Conservation (phyloP, 92 coral and sea anemone genomes). For the Parazoanthus swiftii region DNA sequence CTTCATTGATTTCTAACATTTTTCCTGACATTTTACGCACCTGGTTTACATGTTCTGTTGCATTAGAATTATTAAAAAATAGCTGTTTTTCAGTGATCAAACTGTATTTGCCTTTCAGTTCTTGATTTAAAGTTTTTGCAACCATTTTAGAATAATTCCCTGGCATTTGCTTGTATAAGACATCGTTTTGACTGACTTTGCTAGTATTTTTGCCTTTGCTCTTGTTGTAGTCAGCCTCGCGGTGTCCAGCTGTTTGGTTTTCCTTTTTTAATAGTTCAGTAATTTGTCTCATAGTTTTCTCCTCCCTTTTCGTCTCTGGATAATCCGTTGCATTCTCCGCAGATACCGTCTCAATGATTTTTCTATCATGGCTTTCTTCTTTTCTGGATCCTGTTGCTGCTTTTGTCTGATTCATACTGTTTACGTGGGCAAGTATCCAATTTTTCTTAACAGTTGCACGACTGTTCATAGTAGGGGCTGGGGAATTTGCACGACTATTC, state of each 20-base stretch:
- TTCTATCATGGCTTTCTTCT: not conserved
- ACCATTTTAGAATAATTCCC: not conserved
- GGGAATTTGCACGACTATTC: no score
- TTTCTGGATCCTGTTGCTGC: not conserved
- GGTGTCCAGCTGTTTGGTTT: not conserved
- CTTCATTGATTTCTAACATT: not conserved
- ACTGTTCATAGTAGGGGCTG: not conserved
- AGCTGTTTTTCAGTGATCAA: not conserved
- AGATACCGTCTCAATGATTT: not conserved
- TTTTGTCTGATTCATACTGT: not conserved
- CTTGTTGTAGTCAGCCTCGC: not conserved
- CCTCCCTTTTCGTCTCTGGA: constrained; percentile 18
- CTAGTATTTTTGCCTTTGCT: not conserved
- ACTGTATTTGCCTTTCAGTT: not conserved
- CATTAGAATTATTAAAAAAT: not conserved
- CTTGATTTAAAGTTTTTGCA: not conserved
- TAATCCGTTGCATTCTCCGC: not conserved
- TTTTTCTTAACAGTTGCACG: no score
- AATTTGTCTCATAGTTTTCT: not conserved
- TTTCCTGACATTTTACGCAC: not conserved
- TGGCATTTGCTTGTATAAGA: not conserved
- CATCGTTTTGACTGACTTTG: not conserved
- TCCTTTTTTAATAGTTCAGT: not conserved
- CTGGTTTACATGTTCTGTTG: not conserved
- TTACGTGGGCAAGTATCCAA: not conserved